A percentile compares a stretch with the other conserved stretches of the same genome.
Conservation (phyloP, 2,113 vertebrate species). For the Crotalus viridis region DNA sequence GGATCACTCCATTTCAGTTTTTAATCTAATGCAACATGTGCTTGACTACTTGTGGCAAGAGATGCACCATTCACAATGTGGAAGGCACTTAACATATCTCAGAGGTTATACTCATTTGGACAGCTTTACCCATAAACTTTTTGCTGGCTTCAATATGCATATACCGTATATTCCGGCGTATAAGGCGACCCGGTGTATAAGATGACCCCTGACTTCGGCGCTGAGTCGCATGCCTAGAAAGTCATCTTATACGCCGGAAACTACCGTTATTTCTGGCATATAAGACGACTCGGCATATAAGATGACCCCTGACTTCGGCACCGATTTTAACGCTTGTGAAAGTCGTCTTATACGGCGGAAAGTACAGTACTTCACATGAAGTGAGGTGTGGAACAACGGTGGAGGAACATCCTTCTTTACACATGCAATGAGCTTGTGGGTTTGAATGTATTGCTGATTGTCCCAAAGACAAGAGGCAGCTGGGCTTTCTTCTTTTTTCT, state of each 20-base stretch:
- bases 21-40: slow-evolving; percentile 34
- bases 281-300: too few relatives aligned
- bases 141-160: background rate
- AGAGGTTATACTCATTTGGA: background rate
- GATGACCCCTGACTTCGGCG: too few relatives aligned
- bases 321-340: too few relatives aligned
- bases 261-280: too few relatives aligned
- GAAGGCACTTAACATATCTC: background rate
- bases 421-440: background rate
- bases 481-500: too few relatives aligned
- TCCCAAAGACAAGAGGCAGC: background rate
- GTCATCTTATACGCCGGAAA: too few relatives aligned
- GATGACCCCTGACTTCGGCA: too few relatives aligned
- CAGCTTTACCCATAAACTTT: background rate
- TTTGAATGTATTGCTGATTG: background rate
- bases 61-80: slow-evolving; percentile 26
- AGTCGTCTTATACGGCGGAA: too few relatives aligned
- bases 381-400: background rate
- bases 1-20: slow-evolving; percentile 43
- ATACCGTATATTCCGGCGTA: background rate
- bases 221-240: too few relatives aligned
- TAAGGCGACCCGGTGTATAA: too few relatives aligned
- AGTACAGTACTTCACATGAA: background rate
- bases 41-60: slow-evolving; percentile 4
- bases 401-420: background rate